phyloP scores from a whole-genome alignment of 2,888 invertebrate species.

The Bellardia bayeri region DNA sequence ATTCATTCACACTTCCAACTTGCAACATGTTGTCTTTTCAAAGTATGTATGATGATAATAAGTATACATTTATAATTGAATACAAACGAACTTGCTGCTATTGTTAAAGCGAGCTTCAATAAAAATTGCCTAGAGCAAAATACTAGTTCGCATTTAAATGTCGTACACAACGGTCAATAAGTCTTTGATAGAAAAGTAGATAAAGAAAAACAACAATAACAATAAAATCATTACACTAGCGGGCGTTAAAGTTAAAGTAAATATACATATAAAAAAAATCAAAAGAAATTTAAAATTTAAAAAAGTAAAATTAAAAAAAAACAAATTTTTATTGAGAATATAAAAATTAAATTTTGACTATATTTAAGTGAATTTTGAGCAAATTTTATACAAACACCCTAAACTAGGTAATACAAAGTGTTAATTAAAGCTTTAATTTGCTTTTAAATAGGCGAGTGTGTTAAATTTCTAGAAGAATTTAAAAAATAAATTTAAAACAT shows the following conservation, averaged over 20 bases:
- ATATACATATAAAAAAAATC: not conserved
- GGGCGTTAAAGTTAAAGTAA: not conserved
- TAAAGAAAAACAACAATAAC: conserved; percentile 19
- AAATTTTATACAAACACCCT: conserved; percentile 15
- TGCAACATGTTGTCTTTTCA: no score
- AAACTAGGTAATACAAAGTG: conserved; percentile 46
- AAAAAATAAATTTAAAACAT: no score
- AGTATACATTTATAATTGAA: not conserved
- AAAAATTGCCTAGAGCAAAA: conserved; percentile 64
- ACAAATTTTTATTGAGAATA: not conserved
- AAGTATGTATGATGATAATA: not conserved
- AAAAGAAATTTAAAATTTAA: conserved; percentile 9
- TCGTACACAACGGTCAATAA: conserved; percentile 56
- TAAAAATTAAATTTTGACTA: not conserved
- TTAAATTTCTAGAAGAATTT: no score
- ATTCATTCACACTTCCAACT: no score
- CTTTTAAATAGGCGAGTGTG: no score
- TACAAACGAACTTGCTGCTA: conserved; percentile 38
- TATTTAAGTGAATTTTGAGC: not conserved
- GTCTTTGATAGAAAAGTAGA: conserved; percentile 3
- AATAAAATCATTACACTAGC: not conserved
- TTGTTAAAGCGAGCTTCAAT: conserved; percentile 48
- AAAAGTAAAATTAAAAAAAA: conserved; percentile 12
- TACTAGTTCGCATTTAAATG: conserved; percentile 64
- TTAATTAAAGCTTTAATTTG: not conserved